phyloP scores from a whole-genome alignment of 2,113 vertebrate genomes.

The Manacus vitellinus region DNA sequence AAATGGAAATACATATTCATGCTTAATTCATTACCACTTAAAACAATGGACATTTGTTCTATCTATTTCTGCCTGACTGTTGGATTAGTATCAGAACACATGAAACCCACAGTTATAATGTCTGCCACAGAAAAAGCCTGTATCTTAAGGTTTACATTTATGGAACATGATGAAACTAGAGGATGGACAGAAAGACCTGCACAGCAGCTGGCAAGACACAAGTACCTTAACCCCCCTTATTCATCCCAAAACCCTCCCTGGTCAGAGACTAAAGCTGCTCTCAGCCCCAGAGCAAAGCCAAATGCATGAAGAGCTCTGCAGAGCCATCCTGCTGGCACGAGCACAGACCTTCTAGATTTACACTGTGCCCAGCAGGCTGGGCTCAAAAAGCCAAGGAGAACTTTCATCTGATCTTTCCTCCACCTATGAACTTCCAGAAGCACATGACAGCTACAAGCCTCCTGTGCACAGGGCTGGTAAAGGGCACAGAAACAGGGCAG shows the following conservation, averaged over 20 bases:
- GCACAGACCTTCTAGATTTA: background rate
- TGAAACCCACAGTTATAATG: background rate
- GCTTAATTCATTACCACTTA: background rate
- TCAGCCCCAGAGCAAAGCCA: background rate
- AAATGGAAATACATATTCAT: background rate
- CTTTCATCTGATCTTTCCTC: background rate
- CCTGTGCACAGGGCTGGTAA: background rate
- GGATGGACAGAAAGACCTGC: background rate
- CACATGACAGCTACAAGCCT: background rate
- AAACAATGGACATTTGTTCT: background rate
- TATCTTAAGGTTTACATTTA: background rate
- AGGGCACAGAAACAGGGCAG: background rate
- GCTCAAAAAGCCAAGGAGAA: slow-evolving; percentile 10
- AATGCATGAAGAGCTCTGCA: background rate
- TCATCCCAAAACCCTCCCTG: background rate
- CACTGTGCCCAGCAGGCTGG: background rate
- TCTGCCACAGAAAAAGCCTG: background rate
- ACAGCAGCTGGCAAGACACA: background rate
- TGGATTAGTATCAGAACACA: background rate
- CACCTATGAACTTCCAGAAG: background rate
- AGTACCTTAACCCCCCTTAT: background rate
- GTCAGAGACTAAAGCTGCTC: background rate
- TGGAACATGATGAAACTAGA: background rate
- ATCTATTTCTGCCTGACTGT: background rate
- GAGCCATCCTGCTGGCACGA: background rate